Evolutionary conservation across 2,797 vertebrate species (phyloP), one percentile per base, ranked within the genome.

Genomic region (Calcarius lapponicus): DNA sequence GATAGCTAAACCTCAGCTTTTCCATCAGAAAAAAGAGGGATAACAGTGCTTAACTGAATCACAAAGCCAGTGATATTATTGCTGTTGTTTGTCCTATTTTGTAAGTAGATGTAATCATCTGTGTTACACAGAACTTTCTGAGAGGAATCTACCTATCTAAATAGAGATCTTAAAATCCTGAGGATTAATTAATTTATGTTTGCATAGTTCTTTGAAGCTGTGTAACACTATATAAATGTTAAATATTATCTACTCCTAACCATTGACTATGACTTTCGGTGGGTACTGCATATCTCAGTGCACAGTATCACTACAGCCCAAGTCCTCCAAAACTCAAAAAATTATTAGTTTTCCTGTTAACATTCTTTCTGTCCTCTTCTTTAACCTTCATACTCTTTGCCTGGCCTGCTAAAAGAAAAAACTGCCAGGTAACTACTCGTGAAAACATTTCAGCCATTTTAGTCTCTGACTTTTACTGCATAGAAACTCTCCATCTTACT

Each of bases 171-270:
- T 87, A 94, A 91, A 95, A 92, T 85, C 53, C 40, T 67, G 47
- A 82, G 38, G 53, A 95, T 92, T 95, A 66, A 93, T 92, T 95
- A 94, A 88, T 96, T 92, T 80, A 86, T 83, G 28, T 83, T 88
- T 96, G 48, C 48, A 48, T 80, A 91, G 61, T 53, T 76, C 66
- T 95, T 91, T 84, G 86, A 95, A 94, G 83, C 69, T 88, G 72
- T 61, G 61, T n/a, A 95, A 25, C 57, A 61, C 66, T 73, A 67
- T 53, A 72, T 90, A 92, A 95, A 74, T 90, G 72, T 32, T 86
- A 88, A 88, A 71, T 87, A 67, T 91, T 80, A 81, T 86, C 83
- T 88, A 40, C n/a, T 92, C 34, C 80, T 90, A 86, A n/a, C 73
- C 57, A 88, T 12, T 84, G 95, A 58, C 34, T 47, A 42, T 81